phyloP scores from a whole-genome alignment of 2,888 invertebrate species.

The Diaprepes abbreviatus region DNA sequence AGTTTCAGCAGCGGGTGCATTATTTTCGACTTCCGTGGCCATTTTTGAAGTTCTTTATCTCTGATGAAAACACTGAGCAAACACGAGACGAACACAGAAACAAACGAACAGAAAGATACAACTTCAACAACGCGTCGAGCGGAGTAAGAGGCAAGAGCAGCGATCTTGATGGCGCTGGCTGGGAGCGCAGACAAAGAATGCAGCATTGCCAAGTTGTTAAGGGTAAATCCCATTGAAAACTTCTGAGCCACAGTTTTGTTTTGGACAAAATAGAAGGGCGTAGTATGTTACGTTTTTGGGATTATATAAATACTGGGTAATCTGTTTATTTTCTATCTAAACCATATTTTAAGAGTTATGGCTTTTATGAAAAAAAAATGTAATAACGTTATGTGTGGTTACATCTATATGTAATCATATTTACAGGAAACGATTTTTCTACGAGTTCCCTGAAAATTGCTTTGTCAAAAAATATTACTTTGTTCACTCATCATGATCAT shows the following conservation, averaged over 20 bases:
- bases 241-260: background rate
- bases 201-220: background rate
- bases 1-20: slow-evolving; percentile 76
- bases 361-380: background rate
- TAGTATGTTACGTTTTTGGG: no score
- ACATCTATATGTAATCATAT: no score
- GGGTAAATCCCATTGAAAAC: background rate
- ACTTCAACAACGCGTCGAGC: slow-evolving; percentile 23
- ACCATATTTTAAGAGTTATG: background rate
- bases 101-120: slow-evolving; percentile 20
- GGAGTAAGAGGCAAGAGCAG: slow-evolving; percentile 11
- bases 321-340: no score
- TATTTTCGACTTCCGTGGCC: slow-evolving; percentile 84
- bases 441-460: no score
- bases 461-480: no score
- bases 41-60: slow-evolving; percentile 64
- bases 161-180: slow-evolving; percentile 17
- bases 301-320: no score
- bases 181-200: slow-evolving; percentile 11
- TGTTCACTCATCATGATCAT: no score
- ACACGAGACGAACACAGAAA: slow-evolving; percentile 34
- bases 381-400: no score
- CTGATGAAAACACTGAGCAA: slow-evolving; percentile 15
- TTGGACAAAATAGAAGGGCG: background rate
- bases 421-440: no score